A percentile compares a stretch with the other conserved stretches of the same genome.
These are phyloP conservation scores for Drosophila watanabei DNA, from an alignment of 1,140 invertebrate species.

Conservation along the genomic window DNA sequence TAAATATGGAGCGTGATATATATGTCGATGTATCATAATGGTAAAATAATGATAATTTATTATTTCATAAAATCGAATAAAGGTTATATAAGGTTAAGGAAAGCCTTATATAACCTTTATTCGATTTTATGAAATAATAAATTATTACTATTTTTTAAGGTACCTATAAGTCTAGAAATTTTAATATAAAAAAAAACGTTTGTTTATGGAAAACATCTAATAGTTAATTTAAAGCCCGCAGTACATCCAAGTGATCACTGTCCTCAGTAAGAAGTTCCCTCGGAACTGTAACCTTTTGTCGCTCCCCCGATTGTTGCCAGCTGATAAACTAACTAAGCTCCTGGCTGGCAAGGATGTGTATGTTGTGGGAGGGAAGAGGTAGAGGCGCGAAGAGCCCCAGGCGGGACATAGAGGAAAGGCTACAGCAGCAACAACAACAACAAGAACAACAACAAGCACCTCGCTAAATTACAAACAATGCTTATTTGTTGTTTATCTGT, in stretches of 20 bases:
- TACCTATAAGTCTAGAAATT: too few relatives aligned
- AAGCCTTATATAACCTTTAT: too few relatives aligned
- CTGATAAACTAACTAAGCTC: slow-evolving; percentile 60
- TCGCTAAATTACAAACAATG: slow-evolving; percentile 81
- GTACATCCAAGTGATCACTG: slow-evolving; percentile 5
- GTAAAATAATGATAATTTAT: too few relatives aligned
- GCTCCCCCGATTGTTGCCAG: slow-evolving; percentile 53
- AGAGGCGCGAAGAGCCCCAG: slow-evolving; percentile 14
- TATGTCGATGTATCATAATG: too few relatives aligned
- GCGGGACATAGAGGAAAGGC: slow-evolving; percentile 30
- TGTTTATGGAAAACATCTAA: background rate
- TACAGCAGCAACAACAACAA: slow-evolving; percentile 16
- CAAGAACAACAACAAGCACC: slow-evolving; percentile 41
- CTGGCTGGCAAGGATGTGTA: slow-evolving; percentile 10
- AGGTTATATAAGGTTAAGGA: too few relatives aligned
- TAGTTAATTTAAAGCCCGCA: background rate
- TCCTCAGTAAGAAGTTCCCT: slow-evolving; percentile 12
- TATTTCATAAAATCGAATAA: too few relatives aligned
- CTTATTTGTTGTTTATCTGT: slow-evolving; percentile 83
- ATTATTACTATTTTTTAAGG: too few relatives aligned
- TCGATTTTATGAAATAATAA: too few relatives aligned
- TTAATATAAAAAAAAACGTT: too few relatives aligned
- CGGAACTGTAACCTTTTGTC: slow-evolving; percentile 56
- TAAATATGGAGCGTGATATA: too few relatives aligned
- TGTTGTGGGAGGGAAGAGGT: background rate